A percentile compares a stretch with the other conserved stretches of the same genome.
phyloP scores from a whole-genome alignment of 2,888 invertebrate species.

The Polietes domitor region DNA sequence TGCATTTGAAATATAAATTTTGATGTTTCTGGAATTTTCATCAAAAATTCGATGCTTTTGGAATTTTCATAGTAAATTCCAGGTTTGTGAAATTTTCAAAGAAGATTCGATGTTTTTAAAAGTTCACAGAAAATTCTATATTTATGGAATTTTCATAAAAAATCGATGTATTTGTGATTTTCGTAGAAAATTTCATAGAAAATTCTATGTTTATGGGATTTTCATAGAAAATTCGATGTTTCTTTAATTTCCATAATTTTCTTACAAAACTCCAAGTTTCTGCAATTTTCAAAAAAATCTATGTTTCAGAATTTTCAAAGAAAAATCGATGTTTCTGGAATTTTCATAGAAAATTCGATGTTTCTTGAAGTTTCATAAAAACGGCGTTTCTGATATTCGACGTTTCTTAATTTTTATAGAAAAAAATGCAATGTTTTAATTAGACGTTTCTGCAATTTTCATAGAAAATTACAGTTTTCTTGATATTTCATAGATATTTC shows the following conservation, averaged over 20 bases:
- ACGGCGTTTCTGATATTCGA: neutral
- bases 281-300: neutral
- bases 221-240: neutral
- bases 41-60: neutral
- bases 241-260: too few relatives aligned
- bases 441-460: neutral
- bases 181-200: neutral
- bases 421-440: neutral
- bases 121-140: neutral
- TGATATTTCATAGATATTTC: neutral
- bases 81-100: neutral
- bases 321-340: neutral
- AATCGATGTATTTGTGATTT: neutral
- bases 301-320: too few relatives aligned
- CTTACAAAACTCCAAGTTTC: neutral
- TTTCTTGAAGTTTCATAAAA: neutral
- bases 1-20: too few relatives aligned
- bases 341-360: neutral
- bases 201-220: neutral
- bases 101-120: neutral
- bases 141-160: neutral
- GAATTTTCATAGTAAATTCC: neutral
- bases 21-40: neutral
- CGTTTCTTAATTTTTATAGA: too few relatives aligned
- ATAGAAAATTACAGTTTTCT: neutral